These are phyloP conservation scores for Drosophila kikkawai DNA, from an alignment of 1,140 invertebrate genomes.

Conservation along the genomic window DNA sequence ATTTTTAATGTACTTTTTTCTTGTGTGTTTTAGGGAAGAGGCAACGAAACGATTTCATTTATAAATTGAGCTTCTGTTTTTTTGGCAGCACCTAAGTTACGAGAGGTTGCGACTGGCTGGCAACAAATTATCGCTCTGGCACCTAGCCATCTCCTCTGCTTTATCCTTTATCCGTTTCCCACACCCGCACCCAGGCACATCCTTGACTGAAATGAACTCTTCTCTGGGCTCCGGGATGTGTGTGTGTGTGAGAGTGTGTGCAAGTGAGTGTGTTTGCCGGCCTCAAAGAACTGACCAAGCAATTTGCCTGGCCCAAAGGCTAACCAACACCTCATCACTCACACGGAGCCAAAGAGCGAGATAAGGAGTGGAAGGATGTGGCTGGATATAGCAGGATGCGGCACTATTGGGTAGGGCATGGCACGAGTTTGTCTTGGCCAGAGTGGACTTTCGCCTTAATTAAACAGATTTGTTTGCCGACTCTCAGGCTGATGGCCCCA, in stretches of 20 bases:
- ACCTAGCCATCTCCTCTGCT: conserved; percentile 40
- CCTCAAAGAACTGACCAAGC: conserved; percentile 63
- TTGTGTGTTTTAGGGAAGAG: conserved; percentile 11
- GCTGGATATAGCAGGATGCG: neutral
- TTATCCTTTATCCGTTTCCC: neutral
- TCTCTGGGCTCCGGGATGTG: conserved; percentile 6
- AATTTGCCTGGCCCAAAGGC: conserved; percentile 61
- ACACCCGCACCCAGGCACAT: conserved; percentile 9
- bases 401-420: neutral
- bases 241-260: conserved; percentile 3
- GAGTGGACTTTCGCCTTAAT: conserved; percentile 53
- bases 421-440: conserved; percentile 20
- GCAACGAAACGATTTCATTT: conserved; percentile 59
- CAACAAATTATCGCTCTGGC: conserved; percentile 66
- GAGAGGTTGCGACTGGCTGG: conserved; percentile 62
- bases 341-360: conserved; percentile 40
- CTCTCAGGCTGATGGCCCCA: conserved; percentile 23
- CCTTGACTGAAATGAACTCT: conserved; percentile 52
- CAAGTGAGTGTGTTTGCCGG: conserved; percentile 47
- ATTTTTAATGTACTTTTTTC: conserved; percentile 7
- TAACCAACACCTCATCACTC: conserved; percentile 65
- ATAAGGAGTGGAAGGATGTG: conserved; percentile 17
- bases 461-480: conserved; percentile 58
- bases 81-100: conserved; percentile 61
- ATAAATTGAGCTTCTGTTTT: conserved; percentile 60